Base-by-base conservation (phyloP, 2,888 invertebrate species). In the Netelia fuscicornis region DNA sequence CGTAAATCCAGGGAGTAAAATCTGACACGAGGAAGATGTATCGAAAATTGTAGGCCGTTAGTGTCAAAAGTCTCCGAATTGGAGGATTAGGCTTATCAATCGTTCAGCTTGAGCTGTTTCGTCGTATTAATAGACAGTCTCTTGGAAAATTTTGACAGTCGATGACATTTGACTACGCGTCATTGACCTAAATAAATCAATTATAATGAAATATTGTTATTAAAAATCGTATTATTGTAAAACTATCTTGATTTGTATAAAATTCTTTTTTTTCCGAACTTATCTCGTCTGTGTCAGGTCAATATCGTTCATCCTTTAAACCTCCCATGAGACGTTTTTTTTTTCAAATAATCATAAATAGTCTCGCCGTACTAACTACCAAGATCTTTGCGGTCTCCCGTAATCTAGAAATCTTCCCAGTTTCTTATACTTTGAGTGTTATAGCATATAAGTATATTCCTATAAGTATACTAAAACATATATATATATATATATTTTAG, bases 261-360 rank as follows among this genome's bases (percentile, higher is more conserved):
- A 37, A 44, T 75, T 60, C 11, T 48, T 64, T 62, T 75, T 10
- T n/a, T 44, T 62, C 37, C 23, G 30, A 10, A 17, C 44, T 37
- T 1, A 20, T 30, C 56, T 60, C 56, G 48, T 48, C 11, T 2
- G 11, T 2, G 5, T 1, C 2, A 48, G 10, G 8, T 13, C 11
- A 13, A 48, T 48, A 48, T 8, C 48, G 13, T 58, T 68, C 68
- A 54, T 60, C 23, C 42, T 67, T 42, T 58, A 44, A 20, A 25
- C 44, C 20, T 67, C 42, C 2, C 25, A 13, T 9, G 48, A 44
- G 62, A 48, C 75, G 30, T 84, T 86, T 80, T 83, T 86, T 80
- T 83, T 48, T 13, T 13, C 11, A 48, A 48, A 48, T 48, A 48
- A 48, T 48, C 10, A 48, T 48, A 48, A 48, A 48, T 48, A 48